Percentiles rank a stretch among this genome's conserved stretches.
These are phyloP conservation scores for Hymenochirus boettgeri DNA, from an alignment of 2,113 vertebrate genomes.

Conservation along the genomic window DNA sequence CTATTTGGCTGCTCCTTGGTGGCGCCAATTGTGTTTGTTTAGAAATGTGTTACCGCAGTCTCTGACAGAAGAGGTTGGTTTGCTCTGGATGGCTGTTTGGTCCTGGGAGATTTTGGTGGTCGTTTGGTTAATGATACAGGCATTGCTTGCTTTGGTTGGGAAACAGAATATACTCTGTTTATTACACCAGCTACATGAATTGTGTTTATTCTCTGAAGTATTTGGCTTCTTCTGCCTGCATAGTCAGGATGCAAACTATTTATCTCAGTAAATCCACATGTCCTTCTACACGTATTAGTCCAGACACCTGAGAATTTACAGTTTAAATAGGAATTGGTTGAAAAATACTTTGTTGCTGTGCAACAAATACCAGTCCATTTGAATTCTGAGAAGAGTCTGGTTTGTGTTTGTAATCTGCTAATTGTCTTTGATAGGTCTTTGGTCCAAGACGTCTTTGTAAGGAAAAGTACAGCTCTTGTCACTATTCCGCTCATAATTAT, in stretches of 20 bases:
- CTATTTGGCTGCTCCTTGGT: too few species aligned
- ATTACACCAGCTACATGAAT: conserved; percentile 28
- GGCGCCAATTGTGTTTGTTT: too few species aligned
- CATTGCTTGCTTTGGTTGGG: conserved; percentile 54
- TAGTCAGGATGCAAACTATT: background rate
- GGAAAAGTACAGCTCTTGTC: conserved; percentile 18
- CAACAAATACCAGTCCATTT: background rate
- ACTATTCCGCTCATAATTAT: conserved; percentile 52
- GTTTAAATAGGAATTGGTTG: background rate
- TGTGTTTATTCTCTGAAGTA: background rate
- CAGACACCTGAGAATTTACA: background rate
- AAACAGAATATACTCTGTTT: conserved; percentile 56
- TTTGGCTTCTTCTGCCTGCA: background rate
- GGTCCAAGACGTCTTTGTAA: conserved; percentile 29
- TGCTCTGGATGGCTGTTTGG: conserved; percentile 88
- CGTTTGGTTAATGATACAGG: conserved; percentile 69
- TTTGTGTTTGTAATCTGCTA: background rate
- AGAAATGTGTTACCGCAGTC: conserved; percentile 61
- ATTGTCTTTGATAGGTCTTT: conserved; percentile 39
- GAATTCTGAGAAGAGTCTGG: background rate
- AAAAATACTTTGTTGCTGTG: background rate
- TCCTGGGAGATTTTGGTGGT: conserved; percentile 82
- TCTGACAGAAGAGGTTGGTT: conserved; percentile 72
- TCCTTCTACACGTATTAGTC: background rate
- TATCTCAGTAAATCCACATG: background rate